These are phyloP conservation scores for Calliopsis andreniformis DNA, from an alignment of 1,140 invertebrate species.

Conservation along the genomic window DNA sequence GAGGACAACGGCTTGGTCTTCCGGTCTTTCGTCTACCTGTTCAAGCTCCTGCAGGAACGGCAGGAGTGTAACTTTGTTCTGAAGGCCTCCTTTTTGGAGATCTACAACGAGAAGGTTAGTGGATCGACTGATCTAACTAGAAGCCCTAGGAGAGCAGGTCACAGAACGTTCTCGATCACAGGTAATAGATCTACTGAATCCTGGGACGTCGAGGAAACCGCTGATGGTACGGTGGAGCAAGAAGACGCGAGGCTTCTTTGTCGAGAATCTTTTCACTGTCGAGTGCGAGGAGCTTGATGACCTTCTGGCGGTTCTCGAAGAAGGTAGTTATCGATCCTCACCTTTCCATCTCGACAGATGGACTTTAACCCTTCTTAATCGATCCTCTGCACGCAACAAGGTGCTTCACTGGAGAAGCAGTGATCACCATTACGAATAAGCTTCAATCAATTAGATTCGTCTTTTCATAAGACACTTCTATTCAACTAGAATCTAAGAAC, in stretches of 20 bases:
- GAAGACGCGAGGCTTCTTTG: slow-evolving; percentile 94
- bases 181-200: slow-evolving; percentile 97
- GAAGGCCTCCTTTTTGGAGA: slow-evolving; percentile 96
- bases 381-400: neutral
- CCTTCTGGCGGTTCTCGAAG: slow-evolving; percentile 95
- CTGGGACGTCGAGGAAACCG: slow-evolving; percentile 90
- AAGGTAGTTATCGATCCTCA: slow-evolving; percentile 84
- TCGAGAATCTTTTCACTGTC: slow-evolving; percentile 97
- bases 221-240: slow-evolving; percentile 96
- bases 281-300: slow-evolving; percentile 97
- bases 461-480: too few relatives aligned
- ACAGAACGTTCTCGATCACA: slow-evolving; percentile 71
- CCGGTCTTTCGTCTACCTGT: slow-evolving; percentile 94
- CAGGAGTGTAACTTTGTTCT: slow-evolving; percentile 91
- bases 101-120: slow-evolving; percentile 96
- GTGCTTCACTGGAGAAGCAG: neutral
- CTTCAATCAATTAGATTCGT: too few relatives aligned
- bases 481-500: too few relatives aligned
- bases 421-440: too few relatives aligned
- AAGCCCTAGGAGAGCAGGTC: neutral
- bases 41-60: slow-evolving; percentile 89
- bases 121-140: neutral
- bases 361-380: neutral
- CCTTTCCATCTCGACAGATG: neutral
- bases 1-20: slow-evolving; percentile 92